Base-by-base conservation (phyloP, 2,888 invertebrate genomes). In the Malacosoma neustria region DNA sequence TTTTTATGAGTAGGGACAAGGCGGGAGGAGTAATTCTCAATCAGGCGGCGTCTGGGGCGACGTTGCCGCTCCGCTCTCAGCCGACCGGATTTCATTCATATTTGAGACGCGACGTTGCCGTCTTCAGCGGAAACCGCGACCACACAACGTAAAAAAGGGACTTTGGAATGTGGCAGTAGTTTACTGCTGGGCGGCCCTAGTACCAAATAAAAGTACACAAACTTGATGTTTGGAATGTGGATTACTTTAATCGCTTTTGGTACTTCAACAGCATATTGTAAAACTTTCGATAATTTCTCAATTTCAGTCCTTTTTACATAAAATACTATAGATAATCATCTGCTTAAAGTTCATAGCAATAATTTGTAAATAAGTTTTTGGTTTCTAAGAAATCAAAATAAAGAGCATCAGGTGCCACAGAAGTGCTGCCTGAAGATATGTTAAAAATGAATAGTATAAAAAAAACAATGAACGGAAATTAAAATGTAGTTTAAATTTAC, bases 41-140 rank as follows among this genome's bases (percentile, higher is more conserved):
- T 85, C 82, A 75, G 71, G 69, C 72, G 57, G 68, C 75, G 82
- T 77, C 82, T 81, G 75, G 70, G 46, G 85, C 84, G 72, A 70
- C 75, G 84, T 85, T 85, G 85, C 85, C 85, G 49, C 60, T 40
- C 76, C 72, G 82, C 54, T 61, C 76, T 63, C 69, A 58, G 73
- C 60, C 77, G 75, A 79, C 81, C 75, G 80, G 84, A 79, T 82
- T 84, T 85, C 85, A 85, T 85, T 85, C 85, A 85, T 85, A 85
- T 85, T 80, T 84, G 73, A 82, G 69, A 72, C 67, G 80, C 82
- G 80, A 67, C 80, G 84, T 85, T 84, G 84, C 85, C 82, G 80
- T 72, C 72, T 69, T 69, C 81, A 73, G 75, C 85, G 85, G 85
- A 85, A 85, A 85, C 82, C 79, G 79, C 84, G 84, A 80, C 81